Evolutionary conservation across 37 sponge, comb jelly and placozoan species (phyloP).

Genomic region (Lycopodina hypogea): DNA sequence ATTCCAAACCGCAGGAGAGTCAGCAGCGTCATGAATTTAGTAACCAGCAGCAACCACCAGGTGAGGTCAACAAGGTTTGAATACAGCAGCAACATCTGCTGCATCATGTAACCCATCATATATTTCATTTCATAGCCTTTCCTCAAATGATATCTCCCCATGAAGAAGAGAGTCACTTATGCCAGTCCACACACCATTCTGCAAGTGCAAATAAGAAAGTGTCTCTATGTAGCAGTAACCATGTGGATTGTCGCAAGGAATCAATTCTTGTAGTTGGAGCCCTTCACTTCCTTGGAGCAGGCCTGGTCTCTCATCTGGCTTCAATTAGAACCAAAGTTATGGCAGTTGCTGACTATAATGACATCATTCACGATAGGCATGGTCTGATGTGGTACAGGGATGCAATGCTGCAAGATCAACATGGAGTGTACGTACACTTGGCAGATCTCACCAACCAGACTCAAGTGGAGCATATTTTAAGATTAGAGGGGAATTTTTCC

Average conservation of each 20-base stretch:
- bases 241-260: too few relatives aligned
- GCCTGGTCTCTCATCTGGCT: constrained; percentile 14
- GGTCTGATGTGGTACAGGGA: constrained; percentile 50
- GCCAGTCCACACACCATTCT: too few relatives aligned
- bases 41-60: too few relatives aligned
- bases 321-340: neutral
- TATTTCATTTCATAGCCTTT: too few relatives aligned
- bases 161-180: too few relatives aligned
- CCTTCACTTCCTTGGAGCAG: constrained; percentile 28
- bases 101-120: too few relatives aligned
- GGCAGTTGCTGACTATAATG: constrained; percentile 8
- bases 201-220: neutral
- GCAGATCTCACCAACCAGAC: constrained; percentile 31
- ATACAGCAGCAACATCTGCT: too few relatives aligned
- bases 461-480: constrained; percentile 7
- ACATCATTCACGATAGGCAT: neutral
- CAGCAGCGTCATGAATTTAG: too few relatives aligned
- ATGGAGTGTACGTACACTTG: constrained; percentile 28
- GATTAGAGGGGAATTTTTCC: neutral
- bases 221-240: too few relatives aligned
- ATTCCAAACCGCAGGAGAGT: too few relatives aligned
- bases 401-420: constrained; percentile 12
- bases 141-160: too few relatives aligned
- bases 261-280: constrained; percentile 46
- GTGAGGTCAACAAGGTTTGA: too few relatives aligned